Base-by-base conservation (phyloP, 2,888 invertebrate species). In the Dynastes hyllus region DNA sequence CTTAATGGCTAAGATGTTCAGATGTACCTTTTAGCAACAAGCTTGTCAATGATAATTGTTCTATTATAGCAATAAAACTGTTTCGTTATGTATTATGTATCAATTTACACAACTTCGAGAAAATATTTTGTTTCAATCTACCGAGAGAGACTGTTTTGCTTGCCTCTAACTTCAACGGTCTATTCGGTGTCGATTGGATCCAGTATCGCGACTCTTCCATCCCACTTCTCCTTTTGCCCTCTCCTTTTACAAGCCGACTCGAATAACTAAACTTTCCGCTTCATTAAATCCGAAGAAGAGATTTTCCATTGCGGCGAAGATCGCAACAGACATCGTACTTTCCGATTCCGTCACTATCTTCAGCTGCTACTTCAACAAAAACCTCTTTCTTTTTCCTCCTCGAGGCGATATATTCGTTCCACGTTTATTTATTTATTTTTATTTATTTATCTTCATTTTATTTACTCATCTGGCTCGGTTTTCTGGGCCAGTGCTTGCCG, bases 201-300 rank as follows among this genome's bases (percentile, higher is more conserved):
- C 45, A 45, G 8, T 45, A 45, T 45, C 45, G 11, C 11, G 8
- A 45, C 9, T 45, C 45, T 11, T 45, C 11, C 8, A 45, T 45
- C 11, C 45, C 45, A 11, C 8, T n/a, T 4, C 6, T 16, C 13
- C n/a, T 53, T 4, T 6, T n/a, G 5, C 53, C 13, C n/a, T 53
- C 53, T 53, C 16, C 16, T 53, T 53, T 13, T 32, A 16, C 27
- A 32, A 9, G 53, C 16, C 71, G 29, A 32, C n/a, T 55, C 32
- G 71, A 71, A 71, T 71, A 70, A 58, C 73, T 73, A 73, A 73
- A 61, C 73, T 73, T 61, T 61, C 45, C 73, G 27, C 73, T 73
- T 73, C 73, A 73, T 73, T 73, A 73, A 73, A 45, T 73, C 40
- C 73, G 40, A 73, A 73, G 40, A 73, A 73, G 45, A 73, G 73